Evolutionary conservation across 53 echinoderm and acorn worm species (phyloP).

Genomic region (Temnopleurus reevesii): DNA sequence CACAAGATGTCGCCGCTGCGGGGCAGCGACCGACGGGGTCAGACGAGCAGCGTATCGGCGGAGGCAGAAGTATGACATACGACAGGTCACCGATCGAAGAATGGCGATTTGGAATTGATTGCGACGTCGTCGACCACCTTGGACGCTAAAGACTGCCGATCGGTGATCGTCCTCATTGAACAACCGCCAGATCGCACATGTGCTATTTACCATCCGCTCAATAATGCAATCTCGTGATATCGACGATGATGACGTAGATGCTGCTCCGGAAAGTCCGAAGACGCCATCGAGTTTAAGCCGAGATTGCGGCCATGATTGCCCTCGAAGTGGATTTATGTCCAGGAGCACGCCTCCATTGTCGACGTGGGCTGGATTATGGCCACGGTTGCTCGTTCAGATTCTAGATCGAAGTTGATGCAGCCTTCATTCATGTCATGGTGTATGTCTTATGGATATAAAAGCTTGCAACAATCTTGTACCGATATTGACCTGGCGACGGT

Average conservation of each 20-base stretch:
- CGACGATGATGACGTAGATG: background rate
- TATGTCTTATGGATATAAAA: too few species aligned
- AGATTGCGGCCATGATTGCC: background rate
- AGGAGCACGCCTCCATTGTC: background rate
- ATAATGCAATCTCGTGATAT: background rate
- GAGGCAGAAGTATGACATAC: conserved; percentile 50
- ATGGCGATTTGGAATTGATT: background rate
- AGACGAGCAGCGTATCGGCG: background rate
- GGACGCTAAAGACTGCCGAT: conserved; percentile 38
- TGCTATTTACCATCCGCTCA: conserved; percentile 45
- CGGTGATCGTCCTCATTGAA: conserved; percentile 58
- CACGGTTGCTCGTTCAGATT: background rate
- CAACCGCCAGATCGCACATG: conserved; percentile 52
- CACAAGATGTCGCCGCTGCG: conserved; percentile 51
- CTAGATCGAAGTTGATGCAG: too few species aligned
- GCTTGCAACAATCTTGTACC: too few species aligned
- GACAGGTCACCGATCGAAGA: conserved; percentile 52
- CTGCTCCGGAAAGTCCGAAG: background rate
- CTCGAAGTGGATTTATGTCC: background rate
- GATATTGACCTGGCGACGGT: too few species aligned
- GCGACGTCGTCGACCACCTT: conserved; percentile 36
- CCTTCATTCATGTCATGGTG: too few species aligned
- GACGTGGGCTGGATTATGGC: background rate
- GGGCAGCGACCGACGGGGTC: conserved; percentile 25
- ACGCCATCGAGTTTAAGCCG: background rate